Evolutionary conservation across 2,888 invertebrate species (phyloP), one percentile per base, ranked within the genome.

Genomic region (Cephus pulcher): DNA sequence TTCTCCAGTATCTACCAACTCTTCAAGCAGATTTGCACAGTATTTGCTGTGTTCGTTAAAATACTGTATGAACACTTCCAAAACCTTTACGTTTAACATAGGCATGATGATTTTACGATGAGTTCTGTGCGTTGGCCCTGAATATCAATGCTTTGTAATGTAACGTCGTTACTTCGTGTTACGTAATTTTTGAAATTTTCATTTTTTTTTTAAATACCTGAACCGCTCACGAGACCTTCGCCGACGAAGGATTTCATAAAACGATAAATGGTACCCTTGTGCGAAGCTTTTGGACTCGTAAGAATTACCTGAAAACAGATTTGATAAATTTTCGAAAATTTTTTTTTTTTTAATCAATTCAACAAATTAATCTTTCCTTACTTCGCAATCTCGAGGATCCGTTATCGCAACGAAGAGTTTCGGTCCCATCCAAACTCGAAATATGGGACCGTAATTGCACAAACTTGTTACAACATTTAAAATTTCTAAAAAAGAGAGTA

Each of bases 381-480:
- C 84, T 80, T 85, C 84, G 23, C 81, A 82, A 75, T 86, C 84
- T 34, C 76, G 76, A n/a, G 86, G 86, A 15, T 84, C 81, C 12
- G 84, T 81, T 6, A 83, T 35, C n/a, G 83, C 79, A 30, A 86
- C 69, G n/a, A 83, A 80, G n/a, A 84, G 79, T 77, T 83, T 84
- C 35, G 85, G 83, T 68, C 86, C 86, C 69, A 86, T 76, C 86
- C 86, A 86, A 23, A 86, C 71, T 12, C 86, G 84, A 75, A 82
- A 81, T 1, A 83, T 82, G 33, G 84, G 77, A 33, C 83, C 81
- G 76, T 84, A 81, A 69, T 76, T 73, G 37, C 79, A 78, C 23
- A 83, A 37, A 34, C 82, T 78, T 30, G 74, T 71, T 11, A 86
- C 73, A 69, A 74, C 79, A 11, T 83, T 75, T 74, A 86, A 74